Evolutionary conservation across 2,113 vertebrate genomes (phyloP).

Genomic region (Lasiurus cinereus): DNA sequence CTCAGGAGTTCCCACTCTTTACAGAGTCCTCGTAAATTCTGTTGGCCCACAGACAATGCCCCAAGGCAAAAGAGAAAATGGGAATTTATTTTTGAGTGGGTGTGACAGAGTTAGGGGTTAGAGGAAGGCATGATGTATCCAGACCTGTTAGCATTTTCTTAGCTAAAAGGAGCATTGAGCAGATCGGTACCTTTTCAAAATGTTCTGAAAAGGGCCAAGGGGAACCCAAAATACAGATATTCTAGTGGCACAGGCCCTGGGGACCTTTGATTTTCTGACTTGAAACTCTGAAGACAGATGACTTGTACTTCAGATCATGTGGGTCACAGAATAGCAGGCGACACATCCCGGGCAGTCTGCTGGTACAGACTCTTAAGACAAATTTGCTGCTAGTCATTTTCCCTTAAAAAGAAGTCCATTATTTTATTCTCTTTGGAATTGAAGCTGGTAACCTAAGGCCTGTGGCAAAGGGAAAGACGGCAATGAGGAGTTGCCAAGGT

Average conservation of each 20-base stretch:
- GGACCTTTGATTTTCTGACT: not conserved
- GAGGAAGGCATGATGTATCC: not conserved
- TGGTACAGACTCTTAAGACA: not conserved
- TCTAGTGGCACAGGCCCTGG: not conserved
- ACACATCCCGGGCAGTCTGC: not conserved
- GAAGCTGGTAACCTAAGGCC: not conserved
- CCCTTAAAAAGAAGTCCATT: not conserved
- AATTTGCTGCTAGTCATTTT: not conserved
- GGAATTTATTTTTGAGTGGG: not conserved
- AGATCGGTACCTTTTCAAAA: slow-evolving; percentile 1
- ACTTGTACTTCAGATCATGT: not conserved
- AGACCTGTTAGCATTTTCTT: not conserved
- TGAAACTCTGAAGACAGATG: not conserved
- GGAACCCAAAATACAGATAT: not conserved
- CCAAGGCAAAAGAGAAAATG: not conserved
- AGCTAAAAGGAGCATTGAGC: not conserved
- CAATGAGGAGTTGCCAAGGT: too few relatives aligned
- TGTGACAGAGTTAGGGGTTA: not conserved
- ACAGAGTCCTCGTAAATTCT: not conserved
- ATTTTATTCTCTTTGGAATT: not conserved
- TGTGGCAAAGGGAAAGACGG: too few relatives aligned
- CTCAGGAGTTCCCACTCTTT: not conserved
- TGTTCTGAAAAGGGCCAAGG: not conserved
- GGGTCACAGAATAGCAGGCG: not conserved
- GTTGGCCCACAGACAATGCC: not conserved